phyloP scores from a whole-genome alignment of 2,888 invertebrate genomes.

The Ernsta delagoae region DNA sequence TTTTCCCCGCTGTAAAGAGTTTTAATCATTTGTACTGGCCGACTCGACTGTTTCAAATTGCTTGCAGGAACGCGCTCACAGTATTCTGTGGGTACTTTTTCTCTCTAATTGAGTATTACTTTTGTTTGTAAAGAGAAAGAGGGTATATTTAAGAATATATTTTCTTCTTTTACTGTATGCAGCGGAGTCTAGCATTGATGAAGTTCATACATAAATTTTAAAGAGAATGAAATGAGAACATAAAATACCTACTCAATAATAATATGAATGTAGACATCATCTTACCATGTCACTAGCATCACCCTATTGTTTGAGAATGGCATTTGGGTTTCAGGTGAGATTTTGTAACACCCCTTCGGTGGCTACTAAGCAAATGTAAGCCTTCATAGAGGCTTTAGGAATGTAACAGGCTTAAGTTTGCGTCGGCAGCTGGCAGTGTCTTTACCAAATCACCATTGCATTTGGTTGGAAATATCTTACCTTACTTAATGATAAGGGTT shows the following conservation, averaged over 20 bases:
- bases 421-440: not conserved
- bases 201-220: too few relatives aligned
- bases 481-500: not conserved
- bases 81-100: constrained; percentile 6
- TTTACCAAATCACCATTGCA: too few relatives aligned
- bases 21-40: constrained; percentile 24
- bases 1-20: constrained; percentile 26
- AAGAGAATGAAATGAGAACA: too few relatives aligned
- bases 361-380: not conserved
- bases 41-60: constrained; percentile 19
- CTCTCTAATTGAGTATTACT: constrained; percentile 8
- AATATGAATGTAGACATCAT: too few relatives aligned
- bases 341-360: not conserved
- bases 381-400: not conserved
- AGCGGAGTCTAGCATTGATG: too few relatives aligned
- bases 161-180: too few relatives aligned
- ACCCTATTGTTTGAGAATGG: not conserved
- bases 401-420: not conserved
- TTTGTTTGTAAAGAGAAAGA: constrained; percentile 1
- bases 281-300: too few relatives aligned
- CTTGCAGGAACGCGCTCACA: constrained; percentile 5
- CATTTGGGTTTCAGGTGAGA: not conserved
- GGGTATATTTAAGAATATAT: too few relatives aligned
- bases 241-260: too few relatives aligned
- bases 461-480: not conserved